Evolutionary conservation across 2,888 invertebrate genomes (phyloP).

Genomic region (Lasioglossum figueresi): DNA sequence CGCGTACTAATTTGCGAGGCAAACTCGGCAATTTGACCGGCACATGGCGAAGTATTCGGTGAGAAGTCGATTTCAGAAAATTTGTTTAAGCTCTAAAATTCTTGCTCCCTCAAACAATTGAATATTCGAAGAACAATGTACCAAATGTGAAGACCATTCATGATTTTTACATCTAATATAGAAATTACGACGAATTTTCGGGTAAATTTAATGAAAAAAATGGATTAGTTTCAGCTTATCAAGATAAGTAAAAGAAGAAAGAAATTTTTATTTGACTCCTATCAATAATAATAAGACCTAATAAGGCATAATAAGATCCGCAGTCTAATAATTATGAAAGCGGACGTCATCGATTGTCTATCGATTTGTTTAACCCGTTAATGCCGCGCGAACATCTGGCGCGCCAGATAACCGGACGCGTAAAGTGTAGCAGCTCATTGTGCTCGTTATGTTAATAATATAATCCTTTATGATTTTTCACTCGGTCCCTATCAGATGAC

Average conservation of each 20-base stretch:
- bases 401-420: neutral
- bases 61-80: neutral
- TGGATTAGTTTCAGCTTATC: no score
- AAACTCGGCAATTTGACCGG: constrained; percentile 20
- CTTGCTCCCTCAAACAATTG: neutral
- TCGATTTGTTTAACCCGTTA: constrained; percentile 5
- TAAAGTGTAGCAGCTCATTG: neutral
- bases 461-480: neutral
- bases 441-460: neutral
- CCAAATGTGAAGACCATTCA: no score
- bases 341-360: constrained; percentile 2
- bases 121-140: neutral
- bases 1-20: constrained; percentile 13
- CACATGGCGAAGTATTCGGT: neutral
- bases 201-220: no score
- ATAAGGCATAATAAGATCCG: no score
- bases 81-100: neutral
- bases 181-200: no score
- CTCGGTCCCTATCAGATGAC: neutral
- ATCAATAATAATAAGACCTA: no score
- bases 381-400: neutral
- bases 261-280: no score
- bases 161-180: no score
- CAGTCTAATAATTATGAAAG: no score
- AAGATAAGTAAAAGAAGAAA: no score